Base-by-base conservation (phyloP, 2,113 vertebrate genomes). In the Pterocles orientalis region DNA sequence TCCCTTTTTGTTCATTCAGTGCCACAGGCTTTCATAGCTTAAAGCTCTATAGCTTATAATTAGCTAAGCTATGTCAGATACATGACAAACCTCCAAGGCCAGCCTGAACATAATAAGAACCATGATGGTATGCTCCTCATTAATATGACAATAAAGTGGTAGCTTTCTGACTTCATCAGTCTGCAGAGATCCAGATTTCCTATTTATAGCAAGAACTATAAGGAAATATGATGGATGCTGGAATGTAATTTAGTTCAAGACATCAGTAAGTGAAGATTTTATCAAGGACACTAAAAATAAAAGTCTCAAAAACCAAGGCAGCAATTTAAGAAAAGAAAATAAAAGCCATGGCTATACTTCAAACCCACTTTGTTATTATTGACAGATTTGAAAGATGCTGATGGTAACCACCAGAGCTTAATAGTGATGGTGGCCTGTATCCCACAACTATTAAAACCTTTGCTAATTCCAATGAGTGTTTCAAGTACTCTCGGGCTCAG, bases 311-410 rank as follows among this genome's bases (percentile, higher is more conserved):
- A 97, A 76, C 3, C 39, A 81, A 94, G 69, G 45, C 62, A 92
- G 61, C 29, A 87, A 89, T 73, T 83, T 76, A 94, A 78, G 86
- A 85, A 75, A 82, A 94, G 25, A 88, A 84, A 84, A 82, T 48
- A 66, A 80, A 66, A 73, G 14, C 10, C 5, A 57, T 83, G 48
- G 88, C 54, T 54, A 19, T 56, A 72, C 89, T 85, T 86, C 41
- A 81, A 56, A 86, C 23, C 14, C 21, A 72, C 23, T 94, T 95
- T 68, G 31, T 72, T 89, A 60, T 65, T 86, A 89, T 9, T 82
- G 41, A 77, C 75, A 61, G 21, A 9, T 77, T 69, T 72, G 53
- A 87, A 95, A 85, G 57, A 89, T 65, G 34, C 69, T 89, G 62
- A 95, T 89, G 21, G 78, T 66, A 77, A 57, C 65, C 53, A 66